Conservation (phyloP, 1,140 invertebrate species). For the Drosophila repletoides region DNA sequence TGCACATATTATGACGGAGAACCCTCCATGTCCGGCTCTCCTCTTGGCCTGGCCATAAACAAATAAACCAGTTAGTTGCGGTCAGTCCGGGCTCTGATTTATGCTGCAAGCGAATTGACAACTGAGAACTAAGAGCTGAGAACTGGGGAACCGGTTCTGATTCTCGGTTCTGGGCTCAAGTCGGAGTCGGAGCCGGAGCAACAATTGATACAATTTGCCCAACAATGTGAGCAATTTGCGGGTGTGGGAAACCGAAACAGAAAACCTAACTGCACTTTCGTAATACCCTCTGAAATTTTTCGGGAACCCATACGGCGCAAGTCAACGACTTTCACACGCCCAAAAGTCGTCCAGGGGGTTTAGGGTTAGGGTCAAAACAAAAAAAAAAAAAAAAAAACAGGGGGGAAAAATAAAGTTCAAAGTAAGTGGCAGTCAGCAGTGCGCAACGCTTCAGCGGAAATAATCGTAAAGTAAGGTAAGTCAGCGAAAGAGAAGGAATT, state of each 20-base stretch:
- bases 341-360: too few species aligned
- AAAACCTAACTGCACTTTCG: constrained; percentile 12
- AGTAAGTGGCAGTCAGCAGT: constrained; percentile 55
- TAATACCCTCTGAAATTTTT: background rate
- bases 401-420: constrained; percentile 57
- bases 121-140: constrained; percentile 31
- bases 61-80: constrained; percentile 72
- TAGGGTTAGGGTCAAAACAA: too few species aligned
- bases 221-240: constrained; percentile 48
- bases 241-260: constrained; percentile 62
- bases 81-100: constrained; percentile 58
- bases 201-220: constrained; percentile 78
- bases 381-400: background rate
- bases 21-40: too few species aligned
- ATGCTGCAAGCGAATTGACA: constrained; percentile 43
- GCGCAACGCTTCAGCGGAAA: constrained; percentile 74
- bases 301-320: constrained; percentile 12
- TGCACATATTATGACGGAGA: constrained; percentile 23
- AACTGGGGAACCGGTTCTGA: constrained; percentile 58
- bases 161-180: constrained; percentile 32
- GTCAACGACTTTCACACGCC: constrained; percentile 71
- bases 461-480: constrained; percentile 77
- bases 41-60: constrained; percentile 40
- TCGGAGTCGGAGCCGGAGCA: constrained; percentile 28
- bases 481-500: constrained; percentile 18